Evolutionary conservation across 2,113 vertebrate genomes (phyloP).

Genomic region (Apistogramma diplotaenia): DNA sequence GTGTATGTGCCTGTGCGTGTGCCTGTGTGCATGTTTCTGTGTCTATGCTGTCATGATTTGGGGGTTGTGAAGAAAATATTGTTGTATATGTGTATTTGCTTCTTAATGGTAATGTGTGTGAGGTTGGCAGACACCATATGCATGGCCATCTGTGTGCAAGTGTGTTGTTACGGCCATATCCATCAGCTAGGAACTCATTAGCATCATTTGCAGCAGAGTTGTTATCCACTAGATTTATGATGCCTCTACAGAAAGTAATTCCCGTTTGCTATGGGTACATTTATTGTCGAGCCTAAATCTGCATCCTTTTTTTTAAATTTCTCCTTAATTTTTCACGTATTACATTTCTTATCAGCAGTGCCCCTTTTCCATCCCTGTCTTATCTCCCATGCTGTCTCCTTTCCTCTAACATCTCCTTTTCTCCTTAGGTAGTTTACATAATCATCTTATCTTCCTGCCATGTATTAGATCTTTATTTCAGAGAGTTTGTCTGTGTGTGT

Average conservation of each 20-base stretch:
- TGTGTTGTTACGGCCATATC: constrained; percentile 27
- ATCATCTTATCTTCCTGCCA: constrained; percentile 47
- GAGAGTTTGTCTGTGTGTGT: not conserved
- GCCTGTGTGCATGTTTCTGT: not conserved
- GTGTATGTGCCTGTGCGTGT: not conserved
- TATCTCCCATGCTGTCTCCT: not conserved
- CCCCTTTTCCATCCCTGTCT: not conserved
- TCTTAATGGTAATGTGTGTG: constrained; percentile 15
- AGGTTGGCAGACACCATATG: constrained; percentile 44
- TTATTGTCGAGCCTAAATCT: not conserved
- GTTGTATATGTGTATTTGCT: not conserved
- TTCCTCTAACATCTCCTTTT: not conserved
- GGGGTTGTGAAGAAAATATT: constrained; percentile 2
- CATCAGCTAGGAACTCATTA: constrained; percentile 37
- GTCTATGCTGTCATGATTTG: not conserved
- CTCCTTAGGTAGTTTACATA: constrained; percentile 40
- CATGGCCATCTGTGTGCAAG: constrained; percentile 49
- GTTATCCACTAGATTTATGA: constrained; percentile 26
- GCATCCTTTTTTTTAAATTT: not conserved
- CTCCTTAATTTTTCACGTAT: not conserved
- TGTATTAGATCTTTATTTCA: constrained; percentile 49
- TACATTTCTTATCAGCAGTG: not conserved
- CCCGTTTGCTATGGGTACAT: not conserved
- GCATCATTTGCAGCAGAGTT: constrained; percentile 3
- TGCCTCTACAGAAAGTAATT: not conserved